phyloP scores from a whole-genome alignment of 2,797 vertebrate species.

The Avahi laniger region DNA sequence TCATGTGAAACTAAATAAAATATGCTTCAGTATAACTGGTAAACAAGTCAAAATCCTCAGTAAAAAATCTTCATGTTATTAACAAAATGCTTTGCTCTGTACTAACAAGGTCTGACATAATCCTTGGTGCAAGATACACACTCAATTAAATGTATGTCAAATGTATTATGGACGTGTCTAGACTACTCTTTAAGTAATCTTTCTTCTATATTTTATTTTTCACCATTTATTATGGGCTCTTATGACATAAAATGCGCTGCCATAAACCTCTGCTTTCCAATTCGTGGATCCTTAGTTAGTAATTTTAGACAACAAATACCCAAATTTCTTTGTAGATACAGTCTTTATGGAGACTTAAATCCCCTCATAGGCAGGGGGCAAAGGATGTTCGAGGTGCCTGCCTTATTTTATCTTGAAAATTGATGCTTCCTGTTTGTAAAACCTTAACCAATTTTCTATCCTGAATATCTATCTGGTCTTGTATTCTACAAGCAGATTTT shows the following conservation, averaged over 20 bases:
- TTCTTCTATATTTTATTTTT: not conserved
- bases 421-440: not conserved
- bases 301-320: not conserved
- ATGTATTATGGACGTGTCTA: not conserved
- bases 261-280: not conserved
- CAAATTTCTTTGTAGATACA: not conserved
- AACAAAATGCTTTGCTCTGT: not conserved
- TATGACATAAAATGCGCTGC: not conserved
- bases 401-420: not conserved
- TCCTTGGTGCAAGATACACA: not conserved
- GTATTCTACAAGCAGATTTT: not conserved
- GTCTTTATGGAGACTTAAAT: not conserved
- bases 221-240: not conserved
- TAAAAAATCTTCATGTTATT: not conserved
- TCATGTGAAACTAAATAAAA: not conserved
- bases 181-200: not conserved
- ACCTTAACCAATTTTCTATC: not conserved
- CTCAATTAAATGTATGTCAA: not conserved
- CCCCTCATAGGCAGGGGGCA: rapidly evolving
- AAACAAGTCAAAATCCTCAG: not conserved
- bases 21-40: not conserved
- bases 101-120: not conserved
- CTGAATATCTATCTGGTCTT: not conserved
- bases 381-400: not conserved
- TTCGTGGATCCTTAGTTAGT: not conserved